phyloP scores from a whole-genome alignment of 2,797 vertebrate genomes.

The Arremon aurantiirostris region DNA sequence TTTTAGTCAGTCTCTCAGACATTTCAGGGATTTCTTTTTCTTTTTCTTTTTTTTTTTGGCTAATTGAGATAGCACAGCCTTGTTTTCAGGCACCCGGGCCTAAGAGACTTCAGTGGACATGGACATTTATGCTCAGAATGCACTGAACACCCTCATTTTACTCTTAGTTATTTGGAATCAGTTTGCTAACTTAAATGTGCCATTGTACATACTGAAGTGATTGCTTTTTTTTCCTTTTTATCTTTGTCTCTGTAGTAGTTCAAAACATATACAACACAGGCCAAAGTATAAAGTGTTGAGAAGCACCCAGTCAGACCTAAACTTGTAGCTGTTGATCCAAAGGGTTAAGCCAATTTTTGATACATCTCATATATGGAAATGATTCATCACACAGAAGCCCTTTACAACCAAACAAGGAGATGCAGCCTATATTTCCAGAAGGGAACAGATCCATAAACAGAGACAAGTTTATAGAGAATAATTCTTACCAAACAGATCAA shows the following conservation, averaged over 20 bases:
- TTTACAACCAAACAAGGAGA: neutral
- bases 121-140: neutral
- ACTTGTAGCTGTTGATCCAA: neutral
- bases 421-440: neutral
- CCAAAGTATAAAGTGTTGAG: neutral
- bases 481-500: neutral
- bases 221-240: neutral
- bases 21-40: neutral
- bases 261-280: neutral
- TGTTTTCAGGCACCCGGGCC: neutral
- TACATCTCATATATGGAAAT: neutral
- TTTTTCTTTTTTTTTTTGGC: neutral
- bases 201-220: neutral
- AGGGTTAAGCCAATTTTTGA: neutral
- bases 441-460: neutral
- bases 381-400: neutral
- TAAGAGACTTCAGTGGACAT: neutral
- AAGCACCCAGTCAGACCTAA: neutral
- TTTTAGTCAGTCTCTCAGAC: neutral
- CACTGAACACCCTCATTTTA: neutral
- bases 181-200: neutral
- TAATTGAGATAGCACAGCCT: neutral
- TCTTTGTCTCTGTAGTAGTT: neutral
- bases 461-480: neutral
- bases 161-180: neutral